Evolutionary conservation across 2,888 invertebrate species (phyloP), one percentile per base, ranked within the genome.

Genomic region (Dastarcus helophoroides): DNA sequence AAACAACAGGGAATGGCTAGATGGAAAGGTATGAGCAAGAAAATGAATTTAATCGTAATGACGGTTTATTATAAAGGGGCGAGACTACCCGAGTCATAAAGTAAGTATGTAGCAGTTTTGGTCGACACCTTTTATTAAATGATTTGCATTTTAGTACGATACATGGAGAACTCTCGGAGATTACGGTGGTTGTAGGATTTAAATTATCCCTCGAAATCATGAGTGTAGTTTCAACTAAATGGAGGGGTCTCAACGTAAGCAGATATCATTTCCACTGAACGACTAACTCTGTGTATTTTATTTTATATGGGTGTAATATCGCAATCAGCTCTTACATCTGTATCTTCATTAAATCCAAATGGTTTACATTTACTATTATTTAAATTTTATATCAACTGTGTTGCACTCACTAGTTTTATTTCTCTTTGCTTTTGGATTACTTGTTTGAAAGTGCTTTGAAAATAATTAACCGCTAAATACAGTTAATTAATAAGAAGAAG

Each of bases 51-150:
- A 35, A 35, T 32, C 31, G 35, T 17, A 26, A 24, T 27, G 17
- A 29, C 31, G 31, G 31, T 23, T 34, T 22, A 33, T 36, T 36
- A 41, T 41, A 39, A 39, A 41, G 39, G 34, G 39, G 22, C 32
- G 29, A 33, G 32, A 37, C 32, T 31, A 29, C 31, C 22, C 14
- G 29, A 25, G 35, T 37, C 35, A 31, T 38, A 41, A 41, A 41
- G 34, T 41, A 37, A 36, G 34, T 35, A 34, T 23, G 25, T 23
- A 16, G 27, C 31, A 26, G 25, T 23, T 24, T 34, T 31, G 29
- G 19, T 21, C 29, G 43, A 40, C 43, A 45, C 45, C 43, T 44
- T 45, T 44, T 44, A 46, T 42, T 44, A 46, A 46, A 46, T 46
- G 41, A 46, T 46, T 46, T 42, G 43, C 43, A 46, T 46, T 45